These are phyloP conservation scores for Scyliorhinus canicula DNA, from an alignment of 2,797 vertebrate species.

Conservation along the genomic window DNA sequence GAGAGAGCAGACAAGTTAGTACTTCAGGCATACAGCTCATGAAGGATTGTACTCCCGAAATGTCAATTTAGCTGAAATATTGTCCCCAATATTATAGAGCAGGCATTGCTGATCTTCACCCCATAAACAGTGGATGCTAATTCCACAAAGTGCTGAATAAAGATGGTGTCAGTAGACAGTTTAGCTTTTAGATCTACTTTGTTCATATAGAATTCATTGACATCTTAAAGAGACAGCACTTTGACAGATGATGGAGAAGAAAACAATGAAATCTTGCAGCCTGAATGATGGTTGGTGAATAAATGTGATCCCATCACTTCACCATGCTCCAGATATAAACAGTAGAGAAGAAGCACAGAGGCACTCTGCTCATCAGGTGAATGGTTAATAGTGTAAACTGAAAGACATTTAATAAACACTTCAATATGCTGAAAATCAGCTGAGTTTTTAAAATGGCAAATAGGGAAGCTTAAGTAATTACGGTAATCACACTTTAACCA, in stretches of 20 bases:
- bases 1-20: background rate
- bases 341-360: background rate
- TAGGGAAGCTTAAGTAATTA: background rate
- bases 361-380: background rate
- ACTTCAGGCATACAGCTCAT: background rate
- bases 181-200: background rate
- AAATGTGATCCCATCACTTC: background rate
- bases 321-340: background rate
- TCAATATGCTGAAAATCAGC: background rate
- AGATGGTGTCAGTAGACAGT: background rate
- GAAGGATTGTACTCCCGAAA: background rate
- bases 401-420: background rate
- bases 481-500: background rate
- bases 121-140: background rate
- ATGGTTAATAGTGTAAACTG: slow-evolving; percentile 6
- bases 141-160: background rate
- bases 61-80: background rate
- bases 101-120: background rate
- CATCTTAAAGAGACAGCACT: background rate
- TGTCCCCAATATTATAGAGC: background rate
- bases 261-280: background rate
- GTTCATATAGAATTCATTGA: background rate
- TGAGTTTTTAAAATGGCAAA: slow-evolving; percentile 2
- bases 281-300: background rate
- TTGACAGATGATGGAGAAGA: background rate